Evolutionary conservation across 2,113 vertebrate species (phyloP).

Genomic region (Benitochromis conjunctus): DNA sequence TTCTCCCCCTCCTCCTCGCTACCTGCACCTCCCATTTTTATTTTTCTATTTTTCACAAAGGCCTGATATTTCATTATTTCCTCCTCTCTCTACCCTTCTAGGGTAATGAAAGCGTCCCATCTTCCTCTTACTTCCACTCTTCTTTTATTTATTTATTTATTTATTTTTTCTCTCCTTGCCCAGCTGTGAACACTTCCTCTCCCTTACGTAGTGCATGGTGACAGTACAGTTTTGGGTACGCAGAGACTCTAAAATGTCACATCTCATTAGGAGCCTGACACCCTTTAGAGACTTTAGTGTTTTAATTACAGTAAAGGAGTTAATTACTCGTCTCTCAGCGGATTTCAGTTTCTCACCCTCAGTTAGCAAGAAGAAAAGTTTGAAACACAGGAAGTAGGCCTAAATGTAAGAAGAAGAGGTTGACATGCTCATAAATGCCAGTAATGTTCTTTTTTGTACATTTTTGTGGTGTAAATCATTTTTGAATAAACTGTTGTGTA

Average conservation of each 20-base stretch:
- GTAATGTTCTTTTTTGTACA: not conserved
- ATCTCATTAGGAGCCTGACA: constrained; percentile 82
- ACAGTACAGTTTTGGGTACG: constrained; percentile 71
- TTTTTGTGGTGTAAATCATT: not conserved
- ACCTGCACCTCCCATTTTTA: constrained; percentile 63
- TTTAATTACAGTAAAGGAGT: constrained; percentile 90
- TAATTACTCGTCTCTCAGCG: constrained; percentile 75
- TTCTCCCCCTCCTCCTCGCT: constrained; percentile 9
- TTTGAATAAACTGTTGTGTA: not conserved
- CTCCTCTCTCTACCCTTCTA: constrained; percentile 46
- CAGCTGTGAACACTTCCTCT: not conserved
- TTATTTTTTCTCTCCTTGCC: not conserved
- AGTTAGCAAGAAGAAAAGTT: not conserved
- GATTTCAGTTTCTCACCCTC: constrained; percentile 38
- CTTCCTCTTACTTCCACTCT: constrained; percentile 65
- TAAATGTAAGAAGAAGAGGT: not conserved
- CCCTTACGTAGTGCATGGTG: not conserved
- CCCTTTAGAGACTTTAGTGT: constrained; percentile 70
- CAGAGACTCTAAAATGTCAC: constrained; percentile 79
- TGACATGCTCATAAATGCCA: not conserved
- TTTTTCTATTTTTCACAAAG: constrained; percentile 77
- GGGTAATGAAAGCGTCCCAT: constrained; percentile 49
- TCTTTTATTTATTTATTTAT: constrained; percentile 42
- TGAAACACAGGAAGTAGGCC: constrained; percentile 2
- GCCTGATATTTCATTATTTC: constrained; percentile 79